Evolutionary conservation across 2,888 invertebrate genomes (phyloP).

Genomic region (Anarsia innoxiella): DNA sequence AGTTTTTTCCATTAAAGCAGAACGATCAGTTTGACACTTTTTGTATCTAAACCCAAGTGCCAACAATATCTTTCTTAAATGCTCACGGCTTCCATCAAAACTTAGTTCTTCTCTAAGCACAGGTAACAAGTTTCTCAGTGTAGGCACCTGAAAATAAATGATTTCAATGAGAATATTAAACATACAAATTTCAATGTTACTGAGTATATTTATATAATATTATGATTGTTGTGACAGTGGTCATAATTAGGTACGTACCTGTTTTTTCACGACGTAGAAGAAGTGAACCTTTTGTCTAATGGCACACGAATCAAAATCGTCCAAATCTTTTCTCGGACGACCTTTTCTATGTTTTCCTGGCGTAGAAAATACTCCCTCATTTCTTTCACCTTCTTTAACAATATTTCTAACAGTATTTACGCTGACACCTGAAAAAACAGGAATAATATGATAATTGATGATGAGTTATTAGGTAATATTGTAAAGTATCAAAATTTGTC

Average conservation of each 20-base stretch:
- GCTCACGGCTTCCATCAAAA: slow-evolving; percentile 12
- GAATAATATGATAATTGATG: neutral
- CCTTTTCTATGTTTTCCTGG: neutral
- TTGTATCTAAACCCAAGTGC: neutral
- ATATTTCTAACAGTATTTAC: neutral
- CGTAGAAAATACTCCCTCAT: neutral
- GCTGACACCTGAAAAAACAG: neutral
- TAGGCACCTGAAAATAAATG: too few species aligned
- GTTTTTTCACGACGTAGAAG: neutral
- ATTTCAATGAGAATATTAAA: too few species aligned
- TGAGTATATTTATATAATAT: too few species aligned
- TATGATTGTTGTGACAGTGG: neutral
- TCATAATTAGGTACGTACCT: neutral
- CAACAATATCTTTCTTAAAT: neutral
- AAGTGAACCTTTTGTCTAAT: neutral
- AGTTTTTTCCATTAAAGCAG: neutral
- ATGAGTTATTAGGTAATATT: neutral
- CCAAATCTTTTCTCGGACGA: neutral
- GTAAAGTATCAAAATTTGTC: neutral
- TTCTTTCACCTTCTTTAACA: neutral
- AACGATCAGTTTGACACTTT: neutral
- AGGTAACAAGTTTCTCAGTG: too few species aligned
- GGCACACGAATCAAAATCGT: neutral
- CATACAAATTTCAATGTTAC: too few species aligned
- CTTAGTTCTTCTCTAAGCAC: too few species aligned